Evolutionary conservation across 2,888 invertebrate species (phyloP), one percentile per base, ranked within the genome.

Genomic region (Pycnomerus fuliginosus): DNA sequence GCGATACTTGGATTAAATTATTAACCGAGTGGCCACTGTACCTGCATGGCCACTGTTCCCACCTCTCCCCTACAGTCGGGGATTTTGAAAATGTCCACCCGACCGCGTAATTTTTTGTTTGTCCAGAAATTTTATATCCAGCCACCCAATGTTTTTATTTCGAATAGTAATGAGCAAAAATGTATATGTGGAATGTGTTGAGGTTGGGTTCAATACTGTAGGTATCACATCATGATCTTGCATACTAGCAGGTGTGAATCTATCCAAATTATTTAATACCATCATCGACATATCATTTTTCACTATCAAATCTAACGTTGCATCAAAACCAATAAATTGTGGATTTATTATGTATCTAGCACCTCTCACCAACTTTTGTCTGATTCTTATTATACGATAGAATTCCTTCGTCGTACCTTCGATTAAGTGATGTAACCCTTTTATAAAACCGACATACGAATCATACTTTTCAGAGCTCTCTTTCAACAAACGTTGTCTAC

Each of bases 321-420:
- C 8, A 8, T 20, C 20, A 20, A 20, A 20, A 20, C 20, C 20
- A 7, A 20, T 20, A 4, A 20, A n/a, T 20, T 7, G 8, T 7
- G 5, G 20, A 20, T 20, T 20, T 7, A 20, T 20, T 20, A 20
- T 20, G 20, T 20, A 7, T 20, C 8, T 20, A 4, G 20, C 8
- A 7, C 20, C 20, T 20, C 8, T 20, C 8, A 20, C 8, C 4
- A 20, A 4, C 8, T 20, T 20, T 7, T 20, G 5, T 20, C 8
- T 20, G 8, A 20, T 20, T 20, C 20, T 20, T 20, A 27, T 27
- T 8, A 27, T 27, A 4, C 27, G 7, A 10, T 27, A 27, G 11
- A 27, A 27, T 10, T 27, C 27, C 27, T 27, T 27, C 27, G 27
- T 27, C 4, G 27, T 27, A 10, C 27, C 27, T 27, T 27, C 27